These are phyloP conservation scores for Syrista parreyssii DNA, from an alignment of 2,888 invertebrate species.

Conservation along the genomic window DNA sequence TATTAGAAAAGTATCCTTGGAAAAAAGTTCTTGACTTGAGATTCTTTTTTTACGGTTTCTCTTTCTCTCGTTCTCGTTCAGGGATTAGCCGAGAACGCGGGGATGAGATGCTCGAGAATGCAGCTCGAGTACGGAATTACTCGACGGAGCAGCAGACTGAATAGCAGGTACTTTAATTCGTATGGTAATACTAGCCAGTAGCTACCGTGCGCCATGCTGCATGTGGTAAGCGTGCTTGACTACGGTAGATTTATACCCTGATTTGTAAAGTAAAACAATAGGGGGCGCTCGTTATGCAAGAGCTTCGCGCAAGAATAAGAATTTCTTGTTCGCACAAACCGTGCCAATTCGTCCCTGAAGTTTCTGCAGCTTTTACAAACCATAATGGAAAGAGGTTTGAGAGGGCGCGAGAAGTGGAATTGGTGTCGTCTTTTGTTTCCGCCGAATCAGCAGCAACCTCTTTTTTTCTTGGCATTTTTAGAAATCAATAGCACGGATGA, in stretches of 20 bases:
- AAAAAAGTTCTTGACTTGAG: not conserved
- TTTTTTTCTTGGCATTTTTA: constrained; percentile 44
- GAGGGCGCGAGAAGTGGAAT: constrained; percentile 49
- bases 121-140: not conserved
- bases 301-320: not conserved
- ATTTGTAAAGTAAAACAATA: not conserved
- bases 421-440: constrained; percentile 49
- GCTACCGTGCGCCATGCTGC: not conserved
- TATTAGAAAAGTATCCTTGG: not conserved
- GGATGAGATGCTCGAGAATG: not conserved
- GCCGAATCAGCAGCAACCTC: constrained; percentile 55
- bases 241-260: not conserved
- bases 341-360: not conserved
- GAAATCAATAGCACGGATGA: constrained; percentile 50
- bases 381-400: constrained; percentile 48
- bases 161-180: not conserved
- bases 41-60: not conserved
- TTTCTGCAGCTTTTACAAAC: constrained; percentile 20
- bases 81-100: not conserved
- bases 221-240: not conserved
- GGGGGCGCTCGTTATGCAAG: not conserved
- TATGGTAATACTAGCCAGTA: not conserved
- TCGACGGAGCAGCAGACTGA: not conserved
- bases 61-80: not conserved
- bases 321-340: not conserved